Conservation (phyloP, 2,888 invertebrate species). For the Sphecodes monilicornis region DNA sequence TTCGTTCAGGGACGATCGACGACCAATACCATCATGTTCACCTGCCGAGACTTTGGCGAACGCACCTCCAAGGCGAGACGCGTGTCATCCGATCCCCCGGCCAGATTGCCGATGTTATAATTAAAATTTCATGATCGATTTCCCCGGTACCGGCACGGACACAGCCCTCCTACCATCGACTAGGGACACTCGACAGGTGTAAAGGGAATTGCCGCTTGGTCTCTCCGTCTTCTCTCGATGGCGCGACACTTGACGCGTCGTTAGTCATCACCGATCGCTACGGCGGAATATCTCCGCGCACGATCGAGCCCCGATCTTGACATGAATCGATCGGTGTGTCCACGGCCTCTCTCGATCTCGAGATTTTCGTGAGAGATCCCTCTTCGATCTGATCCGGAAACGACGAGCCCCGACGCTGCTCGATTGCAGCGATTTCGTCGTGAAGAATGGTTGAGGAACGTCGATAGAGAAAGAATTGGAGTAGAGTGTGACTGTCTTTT, state of each 20-base stretch:
- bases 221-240: conserved; percentile 3
- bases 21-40: conserved; percentile 48
- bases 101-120: conserved; percentile 39
- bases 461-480: background rate
- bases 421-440: background rate
- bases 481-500: background rate
- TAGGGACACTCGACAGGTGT: conserved; percentile 31
- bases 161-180: conserved; percentile 1
- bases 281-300: background rate
- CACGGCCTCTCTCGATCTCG: background rate
- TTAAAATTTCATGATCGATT: conserved; percentile 63
- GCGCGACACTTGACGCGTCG: conserved; percentile 35
- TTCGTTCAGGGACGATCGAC: conserved; percentile 38
- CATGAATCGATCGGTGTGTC: background rate
- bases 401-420: background rate
- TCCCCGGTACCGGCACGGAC: conserved; percentile 2
- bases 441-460: background rate
- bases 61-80: conserved; percentile 23
- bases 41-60: conserved; percentile 34
- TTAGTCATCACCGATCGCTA: conserved; percentile 35
- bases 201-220: conserved; percentile 40
- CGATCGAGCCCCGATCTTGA: background rate
- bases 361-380: background rate
- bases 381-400: background rate
- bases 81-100: conserved; percentile 40